Percentiles rank a stretch among this genome's conserved stretches.
Conservation (phyloP, 2,888 invertebrate genomes). For the Asteroscopus sphinx region DNA sequence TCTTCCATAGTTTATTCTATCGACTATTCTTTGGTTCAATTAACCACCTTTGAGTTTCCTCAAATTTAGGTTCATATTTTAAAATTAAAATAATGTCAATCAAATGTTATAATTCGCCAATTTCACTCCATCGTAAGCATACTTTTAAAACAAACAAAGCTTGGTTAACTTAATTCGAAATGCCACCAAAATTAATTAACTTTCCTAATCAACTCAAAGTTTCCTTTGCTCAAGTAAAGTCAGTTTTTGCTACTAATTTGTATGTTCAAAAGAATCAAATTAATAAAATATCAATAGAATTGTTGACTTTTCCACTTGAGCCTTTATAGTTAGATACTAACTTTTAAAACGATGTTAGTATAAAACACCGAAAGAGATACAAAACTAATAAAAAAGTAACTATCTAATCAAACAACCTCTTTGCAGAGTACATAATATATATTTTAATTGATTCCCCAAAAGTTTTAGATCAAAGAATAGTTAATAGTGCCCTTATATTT, state of each 20-base stretch:
- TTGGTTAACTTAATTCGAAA: slow-evolving; percentile 19
- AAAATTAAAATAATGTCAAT: too few relatives aligned
- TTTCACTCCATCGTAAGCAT: neutral
- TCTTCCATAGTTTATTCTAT: too few relatives aligned
- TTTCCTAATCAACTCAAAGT: slow-evolving; percentile 41
- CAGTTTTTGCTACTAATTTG: slow-evolving; percentile 16
- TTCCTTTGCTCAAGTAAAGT: slow-evolving; percentile 18
- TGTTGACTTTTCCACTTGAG: too few relatives aligned
- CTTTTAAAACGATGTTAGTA: neutral
- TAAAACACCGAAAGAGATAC: neutral
- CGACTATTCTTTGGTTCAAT: too few relatives aligned
- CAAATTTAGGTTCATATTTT: too few relatives aligned
- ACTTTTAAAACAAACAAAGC: slow-evolving; percentile 30
- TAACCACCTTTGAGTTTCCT: too few relatives aligned
- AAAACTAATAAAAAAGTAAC: slow-evolving; percentile 18
- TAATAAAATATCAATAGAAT: neutral
- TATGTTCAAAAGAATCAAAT: slow-evolving; percentile 11
- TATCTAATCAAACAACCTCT: slow-evolving; percentile 19
- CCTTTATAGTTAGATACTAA: neutral
- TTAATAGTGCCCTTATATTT: slow-evolving; percentile 1
- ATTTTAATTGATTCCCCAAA: slow-evolving; percentile 21
- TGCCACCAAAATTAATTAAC: slow-evolving; percentile 43
- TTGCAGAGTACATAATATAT: neutral
- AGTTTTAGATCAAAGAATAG: slow-evolving; percentile 9
- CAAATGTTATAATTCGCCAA: neutral